Base-by-base conservation (phyloP, 1,140 invertebrate species). In the Habropoda laboriosa region DNA sequence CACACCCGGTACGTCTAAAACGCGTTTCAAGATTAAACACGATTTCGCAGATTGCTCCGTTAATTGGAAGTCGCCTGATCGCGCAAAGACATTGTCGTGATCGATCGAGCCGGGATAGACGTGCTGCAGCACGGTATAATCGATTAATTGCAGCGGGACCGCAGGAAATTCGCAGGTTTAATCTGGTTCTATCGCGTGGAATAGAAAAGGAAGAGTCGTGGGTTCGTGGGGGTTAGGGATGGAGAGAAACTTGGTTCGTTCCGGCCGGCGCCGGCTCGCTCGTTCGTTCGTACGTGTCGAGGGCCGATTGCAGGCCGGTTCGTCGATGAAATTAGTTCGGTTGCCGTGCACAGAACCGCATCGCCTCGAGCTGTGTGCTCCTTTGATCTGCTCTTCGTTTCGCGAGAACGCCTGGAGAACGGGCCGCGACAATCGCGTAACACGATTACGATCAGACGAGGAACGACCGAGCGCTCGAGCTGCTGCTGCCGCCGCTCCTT, bases 321-420 rank as follows among this genome's bases (percentile, higher is more conserved):
- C 68, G 58, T 53, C 32, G 70, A 74, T 55, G 68, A 85, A 85
- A 75, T 79, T 70, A 61, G 58, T 79, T 86, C 55, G 74, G 51
- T 81, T 85, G 80, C 80, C 79, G 80, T 47, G 53, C 63, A 74
- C 84, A 82, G 79, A 84, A 53, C 51, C 71, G 57, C 70, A 86
- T 85, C 51, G 74, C 83, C 63, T 53, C 45, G 49, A 18, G 75
- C 75, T 42, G 73, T 86, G 63, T 63, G 80, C 58, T 71, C 67
- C 83, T 86, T 86, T 86, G 80, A 86, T 79, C 71, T 66, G 60
- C 71, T 74, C 75, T 75, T 82, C 55, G 58, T 79, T 85, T 74
- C 83, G 60, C 42, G 30, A 82, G 58, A 71, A 82, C 70, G 71
- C 66, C 74, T 38, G 63, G 58, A n/a, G n/a, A 55, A 82, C 66